phyloP scores from a whole-genome alignment of 1,140 invertebrate genomes.

The Penaeus chinensis region DNA sequence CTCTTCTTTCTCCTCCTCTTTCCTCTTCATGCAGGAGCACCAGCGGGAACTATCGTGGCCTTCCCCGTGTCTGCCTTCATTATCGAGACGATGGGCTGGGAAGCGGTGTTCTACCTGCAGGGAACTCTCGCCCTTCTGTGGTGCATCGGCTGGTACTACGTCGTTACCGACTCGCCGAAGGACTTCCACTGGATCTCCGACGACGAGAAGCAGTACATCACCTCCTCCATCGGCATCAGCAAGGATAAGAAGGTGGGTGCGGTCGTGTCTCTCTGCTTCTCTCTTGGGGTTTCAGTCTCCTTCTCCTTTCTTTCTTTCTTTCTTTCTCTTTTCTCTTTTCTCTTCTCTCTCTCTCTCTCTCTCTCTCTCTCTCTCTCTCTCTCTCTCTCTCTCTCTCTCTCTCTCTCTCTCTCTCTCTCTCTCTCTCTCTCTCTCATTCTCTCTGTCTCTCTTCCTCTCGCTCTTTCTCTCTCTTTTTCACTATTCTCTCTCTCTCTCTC shows the following conservation, averaged over 20 bases:
- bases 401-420: too few species aligned
- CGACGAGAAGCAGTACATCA: slow-evolving; percentile 7
- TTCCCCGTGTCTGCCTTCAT: slow-evolving; percentile 69
- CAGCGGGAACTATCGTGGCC: slow-evolving; percentile 69
- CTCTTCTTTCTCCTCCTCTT: not conserved
- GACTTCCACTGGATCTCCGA: not conserved
- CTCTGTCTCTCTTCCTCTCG: too few species aligned
- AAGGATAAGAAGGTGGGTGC: not conserved
- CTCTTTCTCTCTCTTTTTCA: too few species aligned
- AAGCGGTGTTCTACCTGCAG: slow-evolving; percentile 7
- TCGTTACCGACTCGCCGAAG: not conserved
- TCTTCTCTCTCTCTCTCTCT: too few species aligned
- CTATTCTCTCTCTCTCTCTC: too few species aligned
- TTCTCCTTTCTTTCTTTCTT: too few species aligned
- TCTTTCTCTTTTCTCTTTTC: too few species aligned
- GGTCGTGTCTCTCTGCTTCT: not conserved
- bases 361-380: too few species aligned
- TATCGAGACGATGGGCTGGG: slow-evolving; percentile 70
- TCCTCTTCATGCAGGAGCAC: slow-evolving; percentile 70
- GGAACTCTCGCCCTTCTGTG: not conserved
- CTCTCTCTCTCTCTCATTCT: too few species aligned
- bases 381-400: too few species aligned
- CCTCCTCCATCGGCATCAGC: not conserved
- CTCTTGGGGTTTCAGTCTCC: not conserved
- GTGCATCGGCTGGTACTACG: not conserved